Evolutionary conservation across 2,113 vertebrate species (phyloP).

Genomic region (Thunnus thynnus): DNA sequence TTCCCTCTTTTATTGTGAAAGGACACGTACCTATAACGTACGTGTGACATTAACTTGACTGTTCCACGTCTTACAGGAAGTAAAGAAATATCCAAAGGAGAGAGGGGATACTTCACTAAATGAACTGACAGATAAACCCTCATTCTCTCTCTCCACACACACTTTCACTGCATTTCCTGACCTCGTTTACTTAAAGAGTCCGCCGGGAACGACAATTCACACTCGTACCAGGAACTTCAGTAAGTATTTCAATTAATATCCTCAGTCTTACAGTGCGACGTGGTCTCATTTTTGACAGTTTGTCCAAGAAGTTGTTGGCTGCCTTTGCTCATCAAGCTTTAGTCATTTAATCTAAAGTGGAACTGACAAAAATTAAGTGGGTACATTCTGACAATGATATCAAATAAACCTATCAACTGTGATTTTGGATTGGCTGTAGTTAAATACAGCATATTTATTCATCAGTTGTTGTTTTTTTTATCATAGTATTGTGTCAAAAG

Average conservation of each 20-base stretch:
- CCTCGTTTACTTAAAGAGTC: background rate
- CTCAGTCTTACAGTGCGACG: background rate
- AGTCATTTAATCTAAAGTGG: background rate
- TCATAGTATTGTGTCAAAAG: background rate
- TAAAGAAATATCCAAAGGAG: constrained; percentile 52
- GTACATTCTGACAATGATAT: background rate
- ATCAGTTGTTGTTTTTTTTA: background rate
- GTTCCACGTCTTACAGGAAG: constrained; percentile 77
- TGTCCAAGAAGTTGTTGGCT: background rate
- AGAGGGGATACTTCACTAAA: constrained; percentile 22
- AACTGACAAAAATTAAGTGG: background rate
- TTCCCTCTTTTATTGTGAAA: constrained; percentile 62
- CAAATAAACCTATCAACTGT: background rate
- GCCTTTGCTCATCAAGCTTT: no score
- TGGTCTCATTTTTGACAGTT: background rate
- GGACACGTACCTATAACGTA: accelerated
- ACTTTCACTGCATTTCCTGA: background rate
- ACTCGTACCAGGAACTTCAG: background rate
- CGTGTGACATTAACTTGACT: background rate
- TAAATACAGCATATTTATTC: background rate
- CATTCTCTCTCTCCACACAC: background rate
- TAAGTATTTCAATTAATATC: constrained; percentile 46
- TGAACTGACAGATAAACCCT: constrained; percentile 29
- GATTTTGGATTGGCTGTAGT: background rate
- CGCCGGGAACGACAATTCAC: background rate